phyloP scores from a whole-genome alignment of 2,113 vertebrate genomes.

The Craseonycteris thonglongyai region DNA sequence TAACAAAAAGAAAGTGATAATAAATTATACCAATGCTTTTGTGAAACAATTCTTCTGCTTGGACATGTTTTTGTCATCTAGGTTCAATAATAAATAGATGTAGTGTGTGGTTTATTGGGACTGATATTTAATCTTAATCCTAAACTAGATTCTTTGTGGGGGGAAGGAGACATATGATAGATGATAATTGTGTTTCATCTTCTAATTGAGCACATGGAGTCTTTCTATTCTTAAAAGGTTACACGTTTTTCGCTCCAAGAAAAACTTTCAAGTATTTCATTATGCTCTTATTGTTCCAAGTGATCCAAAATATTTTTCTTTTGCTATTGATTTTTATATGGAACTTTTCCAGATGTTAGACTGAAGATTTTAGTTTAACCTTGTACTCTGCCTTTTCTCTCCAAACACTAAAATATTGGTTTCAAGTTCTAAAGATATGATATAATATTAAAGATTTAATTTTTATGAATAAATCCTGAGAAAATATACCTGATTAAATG shows the following conservation, averaged over 20 bases:
- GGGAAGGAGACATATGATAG: not conserved
- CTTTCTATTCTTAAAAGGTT: not conserved
- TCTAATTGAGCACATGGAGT: slow-evolving; percentile 17
- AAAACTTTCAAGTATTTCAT: slow-evolving; percentile 40
- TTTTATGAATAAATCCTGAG: slow-evolving; percentile 22
- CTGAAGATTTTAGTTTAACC: slow-evolving; percentile 32
- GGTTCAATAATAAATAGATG: not conserved
- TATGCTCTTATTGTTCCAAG: slow-evolving; percentile 27
- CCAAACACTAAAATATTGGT: slow-evolving; percentile 8
- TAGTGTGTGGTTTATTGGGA: not conserved
- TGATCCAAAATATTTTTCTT: slow-evolving; percentile 51
- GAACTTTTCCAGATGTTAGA: slow-evolving; percentile 19
- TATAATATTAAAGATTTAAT: not conserved
- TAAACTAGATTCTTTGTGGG: slow-evolving; percentile 8
- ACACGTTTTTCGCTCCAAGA: not conserved
- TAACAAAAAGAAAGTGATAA: not conserved
- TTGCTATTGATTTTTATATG: slow-evolving; percentile 53
- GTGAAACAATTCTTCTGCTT: not conserved
- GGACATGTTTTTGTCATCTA: slow-evolving; percentile 6
- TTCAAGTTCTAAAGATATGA: slow-evolving; percentile 21
- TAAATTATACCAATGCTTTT: slow-evolving; percentile 10
- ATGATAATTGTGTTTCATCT: not conserved
- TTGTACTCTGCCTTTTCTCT: slow-evolving; percentile 29
- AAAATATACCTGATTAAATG: not conserved
- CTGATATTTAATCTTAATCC: slow-evolving; percentile 44